A percentile compares a stretch with the other conserved stretches of the same genome.
These are phyloP conservation scores for Aurelia sp. DNA, from an alignment of 30 jellyfish, hydroid and myxozoan genomes.

Conservation along the genomic window DNA sequence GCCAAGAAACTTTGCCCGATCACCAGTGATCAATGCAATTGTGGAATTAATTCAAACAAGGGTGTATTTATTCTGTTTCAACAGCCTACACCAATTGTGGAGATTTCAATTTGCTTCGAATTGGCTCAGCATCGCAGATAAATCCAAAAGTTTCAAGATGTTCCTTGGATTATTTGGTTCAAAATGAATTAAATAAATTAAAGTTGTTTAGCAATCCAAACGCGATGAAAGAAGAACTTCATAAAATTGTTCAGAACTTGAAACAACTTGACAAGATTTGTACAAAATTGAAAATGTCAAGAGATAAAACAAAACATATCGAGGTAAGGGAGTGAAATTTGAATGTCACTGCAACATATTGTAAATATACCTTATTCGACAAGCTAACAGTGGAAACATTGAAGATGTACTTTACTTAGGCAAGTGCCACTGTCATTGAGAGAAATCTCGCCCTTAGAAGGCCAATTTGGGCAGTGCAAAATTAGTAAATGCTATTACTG, in stretches of 20 bases:
- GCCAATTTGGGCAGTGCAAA: too few species aligned
- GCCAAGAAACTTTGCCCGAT: too few species aligned
- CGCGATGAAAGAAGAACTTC: slow-evolving; percentile 54
- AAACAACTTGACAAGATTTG: slow-evolving; percentile 64
- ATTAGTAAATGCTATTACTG: too few species aligned
- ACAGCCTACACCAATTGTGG: slow-evolving; percentile 75
- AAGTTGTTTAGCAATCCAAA: slow-evolving; percentile 37
- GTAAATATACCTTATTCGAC: too few species aligned
- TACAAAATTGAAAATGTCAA: slow-evolving; percentile 59
- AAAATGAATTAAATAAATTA: slow-evolving; percentile 38
- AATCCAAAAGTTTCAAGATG: slow-evolving; percentile 16
- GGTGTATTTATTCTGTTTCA: neutral
- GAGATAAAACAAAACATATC: slow-evolving; percentile 19
- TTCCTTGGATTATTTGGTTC: slow-evolving; percentile 66
- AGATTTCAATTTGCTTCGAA: slow-evolving; percentile 77
- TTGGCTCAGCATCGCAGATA: slow-evolving; percentile 64
- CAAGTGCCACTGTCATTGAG: too few species aligned
- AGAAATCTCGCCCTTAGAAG: too few species aligned
- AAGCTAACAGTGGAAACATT: too few species aligned
- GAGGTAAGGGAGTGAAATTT: slow-evolving; percentile 18
- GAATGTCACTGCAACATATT: too few species aligned
- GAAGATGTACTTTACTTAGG: too few species aligned
- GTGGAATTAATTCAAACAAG: too few species aligned
- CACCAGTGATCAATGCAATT: too few species aligned
- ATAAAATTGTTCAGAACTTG: slow-evolving; percentile 10